These are phyloP conservation scores for Merluccius polli DNA, from an alignment of 2,797 vertebrate genomes.

Conservation along the genomic window DNA sequence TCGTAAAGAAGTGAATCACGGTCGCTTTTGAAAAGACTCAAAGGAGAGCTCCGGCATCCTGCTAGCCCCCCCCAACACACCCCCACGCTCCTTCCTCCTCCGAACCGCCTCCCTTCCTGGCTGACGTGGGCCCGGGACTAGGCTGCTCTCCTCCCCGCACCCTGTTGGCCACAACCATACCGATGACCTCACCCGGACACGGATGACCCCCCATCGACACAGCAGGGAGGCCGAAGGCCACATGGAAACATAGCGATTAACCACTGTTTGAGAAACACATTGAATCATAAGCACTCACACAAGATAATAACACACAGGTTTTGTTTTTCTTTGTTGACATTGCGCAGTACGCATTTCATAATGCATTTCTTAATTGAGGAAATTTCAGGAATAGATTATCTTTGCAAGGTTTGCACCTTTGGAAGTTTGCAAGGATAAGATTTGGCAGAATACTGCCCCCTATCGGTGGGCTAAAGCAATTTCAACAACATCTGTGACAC, in stretches of 20 bases:
- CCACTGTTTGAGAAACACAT: too few relatives aligned
- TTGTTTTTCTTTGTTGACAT: too few relatives aligned
- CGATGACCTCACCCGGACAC: conserved; percentile 43
- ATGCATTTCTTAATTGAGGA: not conserved
- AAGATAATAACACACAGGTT: too few relatives aligned
- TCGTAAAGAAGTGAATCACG: not conserved
- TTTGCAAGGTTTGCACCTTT: not conserved
- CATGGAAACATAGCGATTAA: not conserved
- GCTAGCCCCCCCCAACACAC: conserved; percentile 26
- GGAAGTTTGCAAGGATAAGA: not conserved
- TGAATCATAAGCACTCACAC: too few relatives aligned
- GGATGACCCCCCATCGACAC: not conserved
- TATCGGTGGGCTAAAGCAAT: not conserved
- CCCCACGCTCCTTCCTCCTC: conserved; percentile 39
- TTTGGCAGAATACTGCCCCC: not conserved
- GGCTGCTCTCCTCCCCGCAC: conserved; percentile 42
- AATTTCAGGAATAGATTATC: not conserved
- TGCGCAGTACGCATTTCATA: not conserved
- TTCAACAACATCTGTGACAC: not conserved
- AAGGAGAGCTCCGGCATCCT: conserved; percentile 56
- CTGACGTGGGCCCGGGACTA: conserved; percentile 31
- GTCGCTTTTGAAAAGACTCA: conserved; percentile 51
- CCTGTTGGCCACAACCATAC: conserved; percentile 44
- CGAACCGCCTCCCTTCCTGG: not conserved
- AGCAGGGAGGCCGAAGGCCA: not conserved